Percentiles rank a stretch among this genome's conserved stretches.
Evolutionary conservation across 2,113 vertebrate species (phyloP).

Genomic region (Arothron firmamentum): DNA sequence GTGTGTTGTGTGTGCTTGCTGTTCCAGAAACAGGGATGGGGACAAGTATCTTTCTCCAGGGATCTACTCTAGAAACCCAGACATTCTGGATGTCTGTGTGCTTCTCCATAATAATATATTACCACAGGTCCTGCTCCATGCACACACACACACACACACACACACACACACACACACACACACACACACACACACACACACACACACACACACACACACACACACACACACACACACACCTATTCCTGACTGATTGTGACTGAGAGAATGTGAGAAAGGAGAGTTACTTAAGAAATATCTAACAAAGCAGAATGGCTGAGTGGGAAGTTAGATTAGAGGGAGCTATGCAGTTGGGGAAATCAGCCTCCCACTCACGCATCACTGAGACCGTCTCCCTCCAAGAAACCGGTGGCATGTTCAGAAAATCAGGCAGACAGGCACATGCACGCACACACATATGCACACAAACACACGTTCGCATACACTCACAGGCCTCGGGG

Average conservation of each 20-base stretch:
- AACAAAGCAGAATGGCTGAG: slow-evolving; percentile 64
- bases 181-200: slow-evolving; percentile 1
- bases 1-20: slow-evolving; percentile 26
- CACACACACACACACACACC: slow-evolving; percentile 22
- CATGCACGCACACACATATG: slow-evolving; percentile 25
- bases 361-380: slow-evolving; percentile 69
- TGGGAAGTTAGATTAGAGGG: slow-evolving; percentile 67
- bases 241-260: slow-evolving; percentile 26
- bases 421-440: slow-evolving; percentile 33
- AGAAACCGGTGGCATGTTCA: slow-evolving; percentile 63
- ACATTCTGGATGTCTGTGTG: slow-evolving; percentile 60
- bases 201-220: slow-evolving; percentile 23
- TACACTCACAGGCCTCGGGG: slow-evolving; percentile 31
- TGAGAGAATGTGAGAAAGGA: slow-evolving; percentile 28
- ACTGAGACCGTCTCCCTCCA: slow-evolving; percentile 66
- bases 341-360: slow-evolving; percentile 69
- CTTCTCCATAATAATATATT: slow-evolving; percentile 53
- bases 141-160: slow-evolving; percentile 4
- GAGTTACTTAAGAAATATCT: slow-evolving; percentile 63
- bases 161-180: slow-evolving; percentile 15
- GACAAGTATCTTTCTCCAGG: slow-evolving; percentile 50
- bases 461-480: slow-evolving; percentile 4
- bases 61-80: slow-evolving; percentile 72
- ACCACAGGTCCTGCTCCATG: slow-evolving; percentile 32
- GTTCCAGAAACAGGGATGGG: slow-evolving; percentile 54